These are phyloP conservation scores for Orthosia incerta DNA, from an alignment of 2,888 invertebrate species.

Conservation along the genomic window DNA sequence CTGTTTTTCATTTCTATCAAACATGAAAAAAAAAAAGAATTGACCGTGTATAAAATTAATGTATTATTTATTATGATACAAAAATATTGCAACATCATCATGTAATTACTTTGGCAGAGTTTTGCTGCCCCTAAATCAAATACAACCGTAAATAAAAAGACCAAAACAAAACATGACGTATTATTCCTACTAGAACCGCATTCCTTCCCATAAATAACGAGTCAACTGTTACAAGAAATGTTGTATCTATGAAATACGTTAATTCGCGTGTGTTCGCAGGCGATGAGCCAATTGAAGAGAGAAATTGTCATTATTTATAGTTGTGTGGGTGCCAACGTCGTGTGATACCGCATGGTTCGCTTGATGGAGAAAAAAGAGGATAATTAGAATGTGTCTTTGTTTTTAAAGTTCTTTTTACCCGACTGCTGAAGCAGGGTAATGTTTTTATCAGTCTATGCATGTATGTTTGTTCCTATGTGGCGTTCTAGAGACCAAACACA, in stretches of 20 bases:
- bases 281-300: conserved; percentile 67
- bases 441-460: no score
- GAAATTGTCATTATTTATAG: conserved; percentile 65
- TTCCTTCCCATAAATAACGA: conserved; percentile 44
- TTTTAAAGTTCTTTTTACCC: conserved; percentile 3
- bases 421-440: no score
- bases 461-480: no score
- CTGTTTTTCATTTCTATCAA: no score
- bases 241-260: conserved; percentile 52
- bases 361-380: conserved; percentile 32
- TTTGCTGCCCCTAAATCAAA: no score
- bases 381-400: conserved; percentile 34
- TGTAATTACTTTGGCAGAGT: no score
- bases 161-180: conserved; percentile 26
- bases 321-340: conserved; percentile 55
- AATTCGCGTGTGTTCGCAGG: conserved; percentile 57
- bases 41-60: no score
- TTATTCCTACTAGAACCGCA: conserved; percentile 9
- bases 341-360: conserved; percentile 51
- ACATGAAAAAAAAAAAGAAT: no score
- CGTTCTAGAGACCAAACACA: no score
- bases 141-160: no score
- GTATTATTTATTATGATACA: no score
- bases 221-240: conserved; percentile 52
- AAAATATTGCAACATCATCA: no score